Percentiles rank a stretch among this genome's conserved stretches.
These are phyloP conservation scores for Pterois miles DNA, from an alignment of 2,797 vertebrate genomes.

Conservation along the genomic window DNA sequence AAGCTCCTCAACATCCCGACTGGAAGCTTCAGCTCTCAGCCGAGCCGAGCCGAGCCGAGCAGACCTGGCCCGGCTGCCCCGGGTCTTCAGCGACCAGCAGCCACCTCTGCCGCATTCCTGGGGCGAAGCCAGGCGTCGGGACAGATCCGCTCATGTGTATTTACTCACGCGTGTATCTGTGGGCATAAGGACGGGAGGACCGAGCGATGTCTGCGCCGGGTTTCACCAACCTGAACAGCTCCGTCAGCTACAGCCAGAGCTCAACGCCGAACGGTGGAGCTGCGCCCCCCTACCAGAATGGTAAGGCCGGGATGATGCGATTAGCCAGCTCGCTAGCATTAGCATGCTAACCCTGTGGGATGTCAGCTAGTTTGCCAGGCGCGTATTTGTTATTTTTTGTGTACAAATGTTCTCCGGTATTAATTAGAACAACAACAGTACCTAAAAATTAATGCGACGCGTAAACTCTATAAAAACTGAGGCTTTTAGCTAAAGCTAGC, in stretches of 20 bases:
- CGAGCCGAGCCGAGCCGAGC: constrained; percentile 21
- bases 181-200: constrained; percentile 49
- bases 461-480: background rate
- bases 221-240: constrained; percentile 71
- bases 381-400: background rate
- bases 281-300: constrained; percentile 72
- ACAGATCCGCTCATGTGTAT: constrained; percentile 51
- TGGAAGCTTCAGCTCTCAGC: constrained; percentile 39
- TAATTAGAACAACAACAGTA: background rate
- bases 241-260: constrained; percentile 70
- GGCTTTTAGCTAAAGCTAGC: constrained; percentile 8
- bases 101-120: constrained; percentile 8
- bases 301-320: constrained; percentile 66
- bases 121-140: constrained; percentile 19
- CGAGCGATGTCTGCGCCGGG: constrained; percentile 82
- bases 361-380: background rate
- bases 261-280: constrained; percentile 78
- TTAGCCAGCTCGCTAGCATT: constrained; percentile 34
- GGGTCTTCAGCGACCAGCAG: constrained; percentile 48
- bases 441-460: background rate
- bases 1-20: constrained; percentile 26
- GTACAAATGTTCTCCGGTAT: rapidly evolving
- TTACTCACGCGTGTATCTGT: constrained; percentile 23
- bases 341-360: constrained; percentile 36
- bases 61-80: constrained; percentile 48